A percentile compares a stretch with the other conserved stretches of the same genome.
These are phyloP conservation scores for Drosophila neotestacea DNA, from an alignment of 2,888 invertebrate genomes.

Conservation along the genomic window DNA sequence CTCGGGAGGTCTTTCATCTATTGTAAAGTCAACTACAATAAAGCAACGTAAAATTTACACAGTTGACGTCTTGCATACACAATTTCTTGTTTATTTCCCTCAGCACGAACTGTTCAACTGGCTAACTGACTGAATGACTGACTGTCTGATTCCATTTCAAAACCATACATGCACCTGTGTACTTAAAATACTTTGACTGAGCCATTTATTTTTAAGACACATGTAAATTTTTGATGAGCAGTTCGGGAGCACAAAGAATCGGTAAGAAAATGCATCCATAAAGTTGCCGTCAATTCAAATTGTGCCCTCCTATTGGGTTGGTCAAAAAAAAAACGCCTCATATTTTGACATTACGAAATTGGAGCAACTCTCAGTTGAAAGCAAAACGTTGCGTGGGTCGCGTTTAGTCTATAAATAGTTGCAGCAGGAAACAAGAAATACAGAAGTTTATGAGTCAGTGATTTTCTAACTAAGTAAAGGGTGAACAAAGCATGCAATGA, in stretches of 20 bases:
- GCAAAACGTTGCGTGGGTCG: slow-evolving; percentile 76
- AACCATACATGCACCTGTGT: slow-evolving; percentile 67
- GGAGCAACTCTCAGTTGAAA: slow-evolving; percentile 58
- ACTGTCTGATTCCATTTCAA: slow-evolving; percentile 47
- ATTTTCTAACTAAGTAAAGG: slow-evolving; percentile 22
- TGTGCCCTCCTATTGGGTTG: slow-evolving; percentile 6
- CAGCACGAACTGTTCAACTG: slow-evolving; percentile 28
- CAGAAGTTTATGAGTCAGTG: slow-evolving; percentile 33
- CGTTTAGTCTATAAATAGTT: slow-evolving; percentile 59
- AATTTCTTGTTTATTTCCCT: slow-evolving; percentile 61
- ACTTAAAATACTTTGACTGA: slow-evolving; percentile 31
- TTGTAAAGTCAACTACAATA: slow-evolving; percentile 50
- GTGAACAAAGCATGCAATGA: slow-evolving; percentile 27
- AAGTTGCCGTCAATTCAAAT: slow-evolving; percentile 5
- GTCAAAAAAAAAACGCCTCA: slow-evolving; percentile 32
- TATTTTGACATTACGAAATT: slow-evolving; percentile 69
- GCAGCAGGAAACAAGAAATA: slow-evolving; percentile 51
- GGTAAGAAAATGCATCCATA: slow-evolving; percentile 7
- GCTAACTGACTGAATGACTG: slow-evolving; percentile 27
- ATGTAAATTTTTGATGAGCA: slow-evolving; percentile 27
- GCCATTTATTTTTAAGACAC: slow-evolving; percentile 47
- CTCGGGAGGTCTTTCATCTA: slow-evolving; percentile 53
- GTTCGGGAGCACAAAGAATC: slow-evolving; percentile 31
- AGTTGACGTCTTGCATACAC: slow-evolving; percentile 68
- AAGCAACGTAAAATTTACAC: slow-evolving; percentile 41